phyloP scores from a whole-genome alignment of 2,797 vertebrate genomes.

The Semaprochilodus insignis region DNA sequence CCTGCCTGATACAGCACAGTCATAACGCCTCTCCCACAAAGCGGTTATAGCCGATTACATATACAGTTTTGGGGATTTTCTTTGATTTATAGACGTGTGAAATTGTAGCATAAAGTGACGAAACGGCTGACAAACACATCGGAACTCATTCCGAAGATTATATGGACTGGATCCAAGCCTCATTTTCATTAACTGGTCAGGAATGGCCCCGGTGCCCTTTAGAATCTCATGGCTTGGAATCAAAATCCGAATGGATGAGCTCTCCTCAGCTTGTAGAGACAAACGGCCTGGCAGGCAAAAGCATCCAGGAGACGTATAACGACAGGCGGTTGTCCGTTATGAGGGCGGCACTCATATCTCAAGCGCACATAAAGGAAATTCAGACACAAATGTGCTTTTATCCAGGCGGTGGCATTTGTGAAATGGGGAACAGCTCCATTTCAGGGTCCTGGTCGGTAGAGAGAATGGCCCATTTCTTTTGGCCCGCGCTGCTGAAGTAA shows the following conservation, averaged over 20 bases:
- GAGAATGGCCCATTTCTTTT: conserved; percentile 39
- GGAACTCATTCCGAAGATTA: neutral
- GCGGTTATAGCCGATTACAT: neutral
- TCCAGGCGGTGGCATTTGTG: conserved; percentile 56
- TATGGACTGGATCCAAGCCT: conserved; percentile 3
- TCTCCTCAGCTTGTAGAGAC: conserved; percentile 21
- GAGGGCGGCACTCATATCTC: conserved; percentile 41
- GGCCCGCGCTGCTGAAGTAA: conserved; percentile 15
- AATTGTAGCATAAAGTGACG: neutral
- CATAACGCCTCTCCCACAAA: conserved; percentile 2
- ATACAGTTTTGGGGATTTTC: neutral
- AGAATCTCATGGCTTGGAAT: neutral
- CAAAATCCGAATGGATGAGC: conserved; percentile 39
- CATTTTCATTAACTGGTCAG: conserved; percentile 3
- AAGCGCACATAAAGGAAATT: conserved; percentile 48
- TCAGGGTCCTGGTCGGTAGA: neutral
- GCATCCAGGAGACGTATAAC: conserved; percentile 53
- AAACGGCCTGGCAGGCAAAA: conserved; percentile 28
- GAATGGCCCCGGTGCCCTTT: conserved; percentile 7
- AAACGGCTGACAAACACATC: neutral
- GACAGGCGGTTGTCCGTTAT: conserved; percentile 45
- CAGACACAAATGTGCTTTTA: conserved; percentile 56
- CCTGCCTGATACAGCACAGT: neutral
- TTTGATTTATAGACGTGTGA: neutral
- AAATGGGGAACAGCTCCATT: conserved; percentile 39